Base-by-base conservation (phyloP, 2,888 invertebrate species). In the Dendrolimus pini region DNA sequence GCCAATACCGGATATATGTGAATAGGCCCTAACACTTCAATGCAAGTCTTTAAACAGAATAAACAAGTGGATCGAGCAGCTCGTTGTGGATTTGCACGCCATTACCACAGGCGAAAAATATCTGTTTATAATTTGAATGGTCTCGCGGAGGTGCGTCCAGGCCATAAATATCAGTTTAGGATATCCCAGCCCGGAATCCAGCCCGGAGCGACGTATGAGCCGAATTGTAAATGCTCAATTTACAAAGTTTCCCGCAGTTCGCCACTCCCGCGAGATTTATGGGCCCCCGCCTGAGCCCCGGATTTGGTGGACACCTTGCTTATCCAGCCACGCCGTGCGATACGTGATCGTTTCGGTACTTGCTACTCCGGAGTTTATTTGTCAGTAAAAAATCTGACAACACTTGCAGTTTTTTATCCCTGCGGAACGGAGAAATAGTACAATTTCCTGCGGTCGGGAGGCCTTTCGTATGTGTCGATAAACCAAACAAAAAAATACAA, bases 151-250 rank as follows among this genome's bases (percentile, higher is more conserved):
- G 80, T 83, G 80, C 83, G 84, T 82, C 73, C 69, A 63, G 53
- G 66, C 83, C 78, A 86, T 89, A 88, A 88, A 89, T 88, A 84
- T 80, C 76, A 83, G 81, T 87, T 86, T 80, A 70, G 47, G 47
- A 47, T 47, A 47, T 47, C 47, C 47, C 30, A 6, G 30, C 30
- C 6, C 47, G 47, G 12, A 7, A 47, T 47, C 47, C 47, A 47
- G 47, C 12, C 47, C 9, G 47, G 47, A 47, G 47, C 47, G 47
- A 47, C 68, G 74, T 79, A 76, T 78, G 84, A 79, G 74, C 66
- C 80, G 86, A 82, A 84, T 84, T 78, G 81, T 72, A 82, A 86
- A 85, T 84, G 83, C 73, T 71, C 82, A 75, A 83, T 85, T 85
- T 85, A 71, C 74, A 65, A 83, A 82, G 63, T 83, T 82, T 56